Evolutionary conservation across 1,140 invertebrate genomes (phyloP).

Genomic region (Bombus sibiricus): DNA sequence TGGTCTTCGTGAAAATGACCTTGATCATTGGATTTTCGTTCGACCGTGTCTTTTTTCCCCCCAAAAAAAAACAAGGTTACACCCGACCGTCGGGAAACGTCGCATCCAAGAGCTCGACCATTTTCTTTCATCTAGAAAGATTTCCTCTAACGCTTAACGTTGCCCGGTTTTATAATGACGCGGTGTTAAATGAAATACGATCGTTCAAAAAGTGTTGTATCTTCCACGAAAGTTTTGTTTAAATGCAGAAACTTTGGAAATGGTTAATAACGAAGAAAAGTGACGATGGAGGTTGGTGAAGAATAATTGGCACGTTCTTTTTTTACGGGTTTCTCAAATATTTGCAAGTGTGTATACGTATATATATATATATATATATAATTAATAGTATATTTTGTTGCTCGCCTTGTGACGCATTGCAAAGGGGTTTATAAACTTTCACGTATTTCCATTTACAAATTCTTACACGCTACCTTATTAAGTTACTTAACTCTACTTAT

Average conservation of each 20-base stretch:
- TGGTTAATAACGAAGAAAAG: not conserved
- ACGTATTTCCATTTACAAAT: no score
- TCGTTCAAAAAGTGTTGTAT: not conserved
- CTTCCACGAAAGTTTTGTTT: not conserved
- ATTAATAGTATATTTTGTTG: no score
- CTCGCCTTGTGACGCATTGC: no score
- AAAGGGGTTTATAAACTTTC: no score
- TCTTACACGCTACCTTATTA: no score
- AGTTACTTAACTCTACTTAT: no score
- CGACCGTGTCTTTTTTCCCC: not conserved
- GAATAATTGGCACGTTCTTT: no score
- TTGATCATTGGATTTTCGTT: constrained; percentile 45
- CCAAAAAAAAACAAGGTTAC: not conserved
- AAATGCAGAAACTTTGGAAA: not conserved
- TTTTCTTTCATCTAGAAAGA: not conserved
- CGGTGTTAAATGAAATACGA: no score
- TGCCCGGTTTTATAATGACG: not conserved
- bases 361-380: no score
- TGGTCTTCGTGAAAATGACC: constrained; percentile 37
- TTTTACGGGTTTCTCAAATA: no score
- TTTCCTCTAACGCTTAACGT: not conserved
- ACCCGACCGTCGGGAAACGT: not conserved
- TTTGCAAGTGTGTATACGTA: no score
- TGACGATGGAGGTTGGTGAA: no score
- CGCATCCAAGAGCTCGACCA: not conserved